These are phyloP conservation scores for Brachyopa scutellaris DNA, from an alignment of 2,888 invertebrate genomes.

Conservation along the genomic window DNA sequence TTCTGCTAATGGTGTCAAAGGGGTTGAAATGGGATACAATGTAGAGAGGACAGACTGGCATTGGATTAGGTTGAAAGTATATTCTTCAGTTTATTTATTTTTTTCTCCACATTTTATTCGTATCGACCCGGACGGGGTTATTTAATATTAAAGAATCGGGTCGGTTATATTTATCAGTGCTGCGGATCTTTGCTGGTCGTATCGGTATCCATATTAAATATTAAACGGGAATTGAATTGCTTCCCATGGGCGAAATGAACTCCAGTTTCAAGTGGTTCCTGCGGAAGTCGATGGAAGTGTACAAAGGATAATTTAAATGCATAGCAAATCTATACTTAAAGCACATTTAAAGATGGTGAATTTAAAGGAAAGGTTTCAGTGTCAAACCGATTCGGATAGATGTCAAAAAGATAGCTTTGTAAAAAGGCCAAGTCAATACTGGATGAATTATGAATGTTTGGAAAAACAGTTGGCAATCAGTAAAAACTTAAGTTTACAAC, in stretches of 20 bases:
- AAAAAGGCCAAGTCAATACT: no score
- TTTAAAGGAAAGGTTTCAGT: no score
- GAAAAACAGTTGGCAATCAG: no score
- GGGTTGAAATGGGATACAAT: slow-evolving; percentile 8
- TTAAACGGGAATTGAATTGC: slow-evolving; percentile 27
- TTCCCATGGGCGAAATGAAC: neutral
- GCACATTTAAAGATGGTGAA: no score
- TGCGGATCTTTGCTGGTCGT: no score
- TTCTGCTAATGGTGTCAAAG: slow-evolving; percentile 36
- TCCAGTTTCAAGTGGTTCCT: neutral
- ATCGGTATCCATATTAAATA: slow-evolving; percentile 6
- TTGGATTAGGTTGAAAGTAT: neutral
- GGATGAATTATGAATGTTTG: no score
- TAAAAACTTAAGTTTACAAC: no score
- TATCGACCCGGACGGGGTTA: neutral
- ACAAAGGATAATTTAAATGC: neutral
- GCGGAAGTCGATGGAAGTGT: neutral
- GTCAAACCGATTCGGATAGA: no score
- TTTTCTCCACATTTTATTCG: neutral
- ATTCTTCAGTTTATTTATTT: neutral
- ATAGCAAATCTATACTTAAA: no score
- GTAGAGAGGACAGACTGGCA: neutral
- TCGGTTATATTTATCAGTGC: neutral
- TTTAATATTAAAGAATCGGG: slow-evolving; percentile 26
- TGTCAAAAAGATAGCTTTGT: no score